Percentiles rank a stretch among this genome's conserved stretches.
These are phyloP conservation scores for Hydriomena furcata DNA, from an alignment of 2,888 invertebrate species.

Conservation along the genomic window DNA sequence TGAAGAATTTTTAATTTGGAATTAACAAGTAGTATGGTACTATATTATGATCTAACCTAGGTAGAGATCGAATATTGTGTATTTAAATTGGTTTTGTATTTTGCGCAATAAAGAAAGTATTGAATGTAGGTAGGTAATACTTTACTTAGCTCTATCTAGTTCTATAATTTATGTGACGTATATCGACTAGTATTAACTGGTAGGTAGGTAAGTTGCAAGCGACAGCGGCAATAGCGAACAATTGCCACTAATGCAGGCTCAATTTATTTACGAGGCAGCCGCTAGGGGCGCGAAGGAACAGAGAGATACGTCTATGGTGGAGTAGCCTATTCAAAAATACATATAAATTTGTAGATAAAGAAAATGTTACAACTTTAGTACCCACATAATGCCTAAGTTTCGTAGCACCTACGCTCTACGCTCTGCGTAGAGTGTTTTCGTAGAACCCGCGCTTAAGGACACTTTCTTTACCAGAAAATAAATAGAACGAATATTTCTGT, in stretches of 20 bases:
- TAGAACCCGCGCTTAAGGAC: neutral
- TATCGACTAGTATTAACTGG: constrained; percentile 20
- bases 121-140: neutral
- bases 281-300: constrained; percentile 72
- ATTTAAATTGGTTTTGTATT: too few relatives aligned
- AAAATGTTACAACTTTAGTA: too few relatives aligned
- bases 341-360: neutral
- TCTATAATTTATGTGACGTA: constrained; percentile 25
- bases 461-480: too few relatives aligned
- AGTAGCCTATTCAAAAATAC: constrained; percentile 42
- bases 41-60: too few relatives aligned
- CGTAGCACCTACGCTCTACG: neutral
- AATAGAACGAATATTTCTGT: too few relatives aligned
- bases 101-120: too few relatives aligned
- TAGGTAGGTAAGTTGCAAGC: constrained; percentile 56
- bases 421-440: neutral
- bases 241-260: constrained; percentile 82
- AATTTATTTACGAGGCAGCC: constrained; percentile 80
- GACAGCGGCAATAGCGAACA: constrained; percentile 74
- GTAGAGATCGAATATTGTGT: too few relatives aligned
- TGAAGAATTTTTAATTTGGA: neutral
- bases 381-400: neutral
- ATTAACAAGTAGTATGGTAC: too few relatives aligned
- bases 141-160: constrained; percentile 7
- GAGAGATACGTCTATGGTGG: constrained; percentile 45